Evolutionary conservation across 2,888 invertebrate species (phyloP), one percentile per base, ranked within the genome.

Genomic region (Agriotes lineatus): DNA sequence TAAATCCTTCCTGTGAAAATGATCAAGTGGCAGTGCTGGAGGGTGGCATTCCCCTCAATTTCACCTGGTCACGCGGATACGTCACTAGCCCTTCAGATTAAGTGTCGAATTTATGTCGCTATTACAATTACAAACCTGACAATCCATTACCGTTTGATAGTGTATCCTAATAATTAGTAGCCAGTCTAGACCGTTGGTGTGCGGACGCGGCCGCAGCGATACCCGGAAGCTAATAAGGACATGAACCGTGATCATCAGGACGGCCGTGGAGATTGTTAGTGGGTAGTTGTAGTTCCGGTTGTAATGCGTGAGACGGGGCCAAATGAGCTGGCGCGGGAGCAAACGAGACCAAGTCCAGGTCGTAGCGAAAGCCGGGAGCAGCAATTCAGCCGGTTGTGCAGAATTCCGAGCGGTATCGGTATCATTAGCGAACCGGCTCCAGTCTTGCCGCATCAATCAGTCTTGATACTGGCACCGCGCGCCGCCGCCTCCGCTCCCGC

Each of bases 361-460:
- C 10, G 52, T 52, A 52, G 10, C 25, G 16, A 16, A 52, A 52
- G 33, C 14, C 16, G n/a, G 30, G 44, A 63, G 35, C 52, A 63
- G 44, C 52, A 33, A 61, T 61, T 52, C 50, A 44, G 42, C 63
- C 63, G 56, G 63, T 56, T 61, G 67, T 48, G 67, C 48, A 39
- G 50, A 56, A 54, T 66, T 67, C 57, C 54, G 37, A 19, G 39
- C 54, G 56, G 54, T 63, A 44, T 63, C 54, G 42, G 67, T 67
- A 67, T 67, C 67, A 67, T 67, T 68, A 64, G 33, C 33, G 63
- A 58, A 54, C 63, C 63, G 63, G 63, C 63, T 50, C 25, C 33
- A 59, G 68, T 68, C 63, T 59, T 59, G 54, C 62, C 52, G 63
- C 68, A 68, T 68, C 68, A 68, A 68, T 68, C 63, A 58, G 63